A percentile compares a stretch with the other conserved stretches of the same genome.
phyloP scores from a whole-genome alignment of 2,888 invertebrate species.

The Lissonota sp. region DNA sequence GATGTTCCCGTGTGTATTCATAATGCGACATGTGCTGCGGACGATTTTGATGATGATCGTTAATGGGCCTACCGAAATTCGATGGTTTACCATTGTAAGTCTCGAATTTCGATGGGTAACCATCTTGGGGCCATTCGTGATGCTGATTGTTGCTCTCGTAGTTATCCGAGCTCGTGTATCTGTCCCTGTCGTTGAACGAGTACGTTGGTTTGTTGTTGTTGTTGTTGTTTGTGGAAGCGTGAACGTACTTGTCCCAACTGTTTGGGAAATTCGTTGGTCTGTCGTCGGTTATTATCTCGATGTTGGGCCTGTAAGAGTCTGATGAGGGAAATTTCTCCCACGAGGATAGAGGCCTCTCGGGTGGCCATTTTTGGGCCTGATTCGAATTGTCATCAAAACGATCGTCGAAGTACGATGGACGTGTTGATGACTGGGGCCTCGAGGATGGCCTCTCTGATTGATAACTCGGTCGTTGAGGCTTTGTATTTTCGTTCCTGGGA shows the following conservation, averaged over 20 bases:
- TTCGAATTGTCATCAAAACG: constrained; percentile 74
- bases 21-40: constrained; percentile 84
- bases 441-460: constrained; percentile 56
- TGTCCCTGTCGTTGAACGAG: constrained; percentile 68
- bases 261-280: constrained; percentile 85
- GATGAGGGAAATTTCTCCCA: constrained; percentile 80
- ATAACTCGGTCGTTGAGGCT: constrained; percentile 77
- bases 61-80: constrained; percentile 67
- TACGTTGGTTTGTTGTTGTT: constrained; percentile 56
- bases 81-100: constrained; percentile 66
- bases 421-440: constrained; percentile 47
- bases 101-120: constrained; percentile 74
- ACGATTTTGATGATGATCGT: constrained; percentile 63
- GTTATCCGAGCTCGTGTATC: constrained; percentile 55
- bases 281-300: constrained; percentile 86
- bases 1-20: constrained; percentile 82
- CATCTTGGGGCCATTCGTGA: constrained; percentile 71
- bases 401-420: constrained; percentile 74
- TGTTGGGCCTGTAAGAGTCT: constrained; percentile 77
- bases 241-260: constrained; percentile 75
- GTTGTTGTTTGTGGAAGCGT: constrained; percentile 58
- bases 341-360: constrained; percentile 80
- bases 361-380: constrained; percentile 82
- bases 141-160: constrained; percentile 42
- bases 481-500: constrained; percentile 78